Percentiles rank a stretch among this genome's conserved stretches.
These are phyloP conservation scores for Thaumetopoea pityocampa DNA, from an alignment of 1,140 invertebrate species.

Conservation along the genomic window DNA sequence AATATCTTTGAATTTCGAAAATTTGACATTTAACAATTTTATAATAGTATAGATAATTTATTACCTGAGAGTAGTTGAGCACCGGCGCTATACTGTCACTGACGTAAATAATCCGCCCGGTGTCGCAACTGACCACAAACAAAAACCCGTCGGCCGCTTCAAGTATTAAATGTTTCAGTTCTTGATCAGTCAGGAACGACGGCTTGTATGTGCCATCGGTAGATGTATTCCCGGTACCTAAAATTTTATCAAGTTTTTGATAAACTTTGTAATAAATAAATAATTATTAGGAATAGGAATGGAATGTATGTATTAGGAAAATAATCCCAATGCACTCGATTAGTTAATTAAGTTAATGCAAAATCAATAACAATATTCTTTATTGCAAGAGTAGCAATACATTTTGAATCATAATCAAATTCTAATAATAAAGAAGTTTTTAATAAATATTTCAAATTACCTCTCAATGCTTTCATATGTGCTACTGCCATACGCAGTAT, in stretches of 20 bases:
- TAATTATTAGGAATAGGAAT: too few species aligned
- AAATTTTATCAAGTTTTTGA: too few species aligned
- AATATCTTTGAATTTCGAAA: too few species aligned
- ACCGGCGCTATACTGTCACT: conserved; percentile 99
- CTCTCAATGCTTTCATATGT: conserved; percentile 98
- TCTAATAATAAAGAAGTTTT: background rate
- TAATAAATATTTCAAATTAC: conserved; percentile 66
- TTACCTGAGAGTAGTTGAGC: conserved; percentile 93
- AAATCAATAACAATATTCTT: too few species aligned
- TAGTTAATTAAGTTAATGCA: too few species aligned
- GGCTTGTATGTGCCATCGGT: conserved; percentile 97
- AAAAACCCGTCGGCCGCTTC: conserved; percentile 99
- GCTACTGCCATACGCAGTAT: conserved; percentile 99
- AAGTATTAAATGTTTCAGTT: conserved; percentile 98
- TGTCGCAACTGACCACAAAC: conserved; percentile 98
- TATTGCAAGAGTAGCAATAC: too few species aligned
- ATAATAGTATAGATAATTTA: conserved; percentile 11
- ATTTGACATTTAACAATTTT: background rate
- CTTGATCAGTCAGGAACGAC: conserved; percentile 98
- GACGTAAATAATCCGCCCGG: conserved; percentile 97
- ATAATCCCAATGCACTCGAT: too few species aligned
- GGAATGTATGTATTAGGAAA: too few species aligned
- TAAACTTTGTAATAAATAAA: too few species aligned
- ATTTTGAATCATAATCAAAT: too few species aligned
- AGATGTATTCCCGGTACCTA: conserved; percentile 95